Evolutionary conservation across 2,888 invertebrate species (phyloP).

Genomic region (Galeruca laticollis): DNA sequence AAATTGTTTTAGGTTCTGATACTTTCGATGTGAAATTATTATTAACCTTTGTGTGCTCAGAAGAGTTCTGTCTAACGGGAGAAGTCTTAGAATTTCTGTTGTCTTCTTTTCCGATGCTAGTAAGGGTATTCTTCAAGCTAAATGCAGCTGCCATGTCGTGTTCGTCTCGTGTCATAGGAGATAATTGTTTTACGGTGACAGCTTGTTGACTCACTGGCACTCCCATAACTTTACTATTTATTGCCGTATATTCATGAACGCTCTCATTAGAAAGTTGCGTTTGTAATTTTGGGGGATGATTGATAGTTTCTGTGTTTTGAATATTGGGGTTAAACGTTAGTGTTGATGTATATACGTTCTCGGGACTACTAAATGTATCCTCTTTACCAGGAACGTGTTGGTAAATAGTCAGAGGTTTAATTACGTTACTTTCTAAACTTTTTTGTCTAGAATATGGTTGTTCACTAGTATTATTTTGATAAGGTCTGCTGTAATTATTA

Average conservation of each 20-base stretch:
- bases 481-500: constrained; percentile 12
- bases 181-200: constrained; percentile 70
- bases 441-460: not conserved
- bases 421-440: constrained; percentile 1
- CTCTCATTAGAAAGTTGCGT: constrained; percentile 61
- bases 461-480: constrained; percentile 4
- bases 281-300: constrained; percentile 53
- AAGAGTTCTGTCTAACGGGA: constrained; percentile 8
- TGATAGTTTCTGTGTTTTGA: constrained; percentile 42
- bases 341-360: constrained; percentile 52
- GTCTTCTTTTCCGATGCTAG: constrained; percentile 62
- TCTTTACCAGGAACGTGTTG: constrained; percentile 48
- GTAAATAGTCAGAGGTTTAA: constrained; percentile 36
- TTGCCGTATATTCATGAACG: constrained; percentile 71
- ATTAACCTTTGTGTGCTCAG: not conserved
- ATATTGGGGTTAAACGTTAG: constrained; percentile 48
- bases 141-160: constrained; percentile 70
- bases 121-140: constrained; percentile 70
- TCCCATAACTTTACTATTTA: constrained; percentile 79
- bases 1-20: constrained; percentile 11
- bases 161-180: constrained; percentile 71
- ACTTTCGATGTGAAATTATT: constrained; percentile 16
- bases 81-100: constrained; percentile 36
- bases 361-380: constrained; percentile 1
- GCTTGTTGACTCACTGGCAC: constrained; percentile 81